These are phyloP conservation scores for Nycteola revayana DNA, from an alignment of 2,888 invertebrate species.

Conservation along the genomic window DNA sequence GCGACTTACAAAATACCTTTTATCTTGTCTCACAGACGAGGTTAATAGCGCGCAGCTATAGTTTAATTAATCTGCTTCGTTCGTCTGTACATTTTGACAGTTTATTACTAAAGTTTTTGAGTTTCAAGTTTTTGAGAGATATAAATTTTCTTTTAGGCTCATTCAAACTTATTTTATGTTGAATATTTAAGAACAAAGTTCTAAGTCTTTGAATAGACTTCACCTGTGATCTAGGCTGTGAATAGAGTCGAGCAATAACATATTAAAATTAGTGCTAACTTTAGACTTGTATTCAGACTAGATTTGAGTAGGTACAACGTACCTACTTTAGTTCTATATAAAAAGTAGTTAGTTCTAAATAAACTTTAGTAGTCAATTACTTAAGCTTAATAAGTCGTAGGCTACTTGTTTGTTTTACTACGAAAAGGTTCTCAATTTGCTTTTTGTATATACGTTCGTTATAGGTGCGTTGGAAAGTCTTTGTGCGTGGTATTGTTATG, in stretches of 20 bases:
- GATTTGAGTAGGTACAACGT: too few relatives aligned
- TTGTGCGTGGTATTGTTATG: too few relatives aligned
- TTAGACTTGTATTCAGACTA: too few relatives aligned
- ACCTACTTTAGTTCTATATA: too few relatives aligned
- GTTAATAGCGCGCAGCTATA: conserved; percentile 29
- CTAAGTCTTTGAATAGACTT: background rate
- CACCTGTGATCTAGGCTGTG: conserved; percentile 1
- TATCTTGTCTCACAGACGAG: conserved; percentile 44
- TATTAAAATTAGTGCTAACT: too few relatives aligned
- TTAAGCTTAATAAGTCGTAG: too few relatives aligned
- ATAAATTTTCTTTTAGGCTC: conserved; percentile 6
- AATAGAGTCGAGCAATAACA: background rate
- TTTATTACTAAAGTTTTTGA: conserved; percentile 21
- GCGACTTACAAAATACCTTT: conserved; percentile 35
- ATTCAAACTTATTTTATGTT: conserved; percentile 4
- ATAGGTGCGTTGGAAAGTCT: too few relatives aligned
- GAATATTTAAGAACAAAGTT: background rate
- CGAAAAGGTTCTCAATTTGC: too few relatives aligned
- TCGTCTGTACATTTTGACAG: conserved; percentile 33
- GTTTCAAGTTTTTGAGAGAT: conserved; percentile 12
- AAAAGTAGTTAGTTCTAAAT: too few relatives aligned
- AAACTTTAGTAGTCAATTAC: too few relatives aligned
- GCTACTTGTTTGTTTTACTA: too few relatives aligned
- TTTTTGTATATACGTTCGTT: too few relatives aligned
- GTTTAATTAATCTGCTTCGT: conserved; percentile 40